Evolutionary conservation across 2,113 vertebrate species (phyloP), one percentile per base, ranked within the genome.

Genomic region (Lichenostomus cassidix): DNA sequence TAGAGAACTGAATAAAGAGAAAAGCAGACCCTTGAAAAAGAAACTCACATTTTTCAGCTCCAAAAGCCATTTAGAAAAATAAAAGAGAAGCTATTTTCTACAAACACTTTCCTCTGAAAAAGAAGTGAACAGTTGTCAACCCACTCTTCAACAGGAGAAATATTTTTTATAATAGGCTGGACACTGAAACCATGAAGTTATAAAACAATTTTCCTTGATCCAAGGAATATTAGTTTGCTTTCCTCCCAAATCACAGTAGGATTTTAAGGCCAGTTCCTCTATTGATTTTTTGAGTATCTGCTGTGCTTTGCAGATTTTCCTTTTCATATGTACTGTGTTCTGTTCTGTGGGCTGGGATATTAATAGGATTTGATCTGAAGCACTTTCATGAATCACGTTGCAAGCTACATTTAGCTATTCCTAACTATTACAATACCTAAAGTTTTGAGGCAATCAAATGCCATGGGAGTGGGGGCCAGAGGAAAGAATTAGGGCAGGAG

Each of bases 281-380:
- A 46, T 42, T 80, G 83, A 80, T 80, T 86, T 88, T 76, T 85
- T 31, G 17, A 42, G 15, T 89, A 89, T 94, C 83, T 95, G 83
- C 86, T 92, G 91, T 64, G 79, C 82, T 76, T 73, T 94, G 91
- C 91, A 94, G 87, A 65, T 92, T 90, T 92, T 76, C 47, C 59
- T 60, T 92, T 77, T 86, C 58, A 27, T 79, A 56, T 14, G 53
- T 78, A 9, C 89, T 71, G 69, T 60, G 55, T 82, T 93, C 88
- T 84, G 53, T 85, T 88, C 91, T 69, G 79, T 95, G 75, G 83
- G 79, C 62, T 85, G 79, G 62, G 73, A 20, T 94, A 92, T 92
- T 95, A 90, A 92, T 87, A 92, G 91, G 22, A 50, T 60, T 69
- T 68, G 86, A 90, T 80, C 58, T 69, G 52, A 86, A 83, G 63